These are phyloP conservation scores for Leptobrachium leishanense DNA, from an alignment of 2,113 vertebrate genomes.

Conservation along the genomic window DNA sequence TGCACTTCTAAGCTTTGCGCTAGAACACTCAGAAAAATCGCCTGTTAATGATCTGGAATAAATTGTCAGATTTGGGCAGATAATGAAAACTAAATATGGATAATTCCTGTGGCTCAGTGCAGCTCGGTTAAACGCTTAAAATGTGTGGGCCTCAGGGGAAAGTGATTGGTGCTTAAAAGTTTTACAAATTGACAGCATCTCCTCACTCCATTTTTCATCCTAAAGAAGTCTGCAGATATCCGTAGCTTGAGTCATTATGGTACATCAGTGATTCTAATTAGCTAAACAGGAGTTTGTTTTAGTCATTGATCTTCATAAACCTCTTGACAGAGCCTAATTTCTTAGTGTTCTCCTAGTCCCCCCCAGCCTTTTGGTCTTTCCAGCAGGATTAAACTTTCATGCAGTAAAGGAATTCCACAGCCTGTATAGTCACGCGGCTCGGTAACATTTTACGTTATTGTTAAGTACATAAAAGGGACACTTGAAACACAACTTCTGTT, in stretches of 20 bases:
- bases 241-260: slow-evolving; percentile 79
- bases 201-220: slow-evolving; percentile 81
- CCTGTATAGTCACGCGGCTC: too few species aligned
- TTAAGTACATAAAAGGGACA: too few species aligned
- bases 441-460: too few species aligned
- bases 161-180: slow-evolving; percentile 71
- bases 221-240: slow-evolving; percentile 80
- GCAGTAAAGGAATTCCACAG: not conserved
- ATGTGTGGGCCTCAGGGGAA: slow-evolving; percentile 67
- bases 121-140: slow-evolving; percentile 67
- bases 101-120: slow-evolving; percentile 65
- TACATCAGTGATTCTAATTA: slow-evolving; percentile 84
- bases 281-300: slow-evolving; percentile 78
- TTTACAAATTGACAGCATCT: slow-evolving; percentile 72
- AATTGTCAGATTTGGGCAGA: slow-evolving; percentile 61
- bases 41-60: slow-evolving; percentile 63
- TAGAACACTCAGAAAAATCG: slow-evolving; percentile 55
- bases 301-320: slow-evolving; percentile 82
- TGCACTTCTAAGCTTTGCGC: slow-evolving; percentile 54
- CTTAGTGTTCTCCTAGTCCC: slow-evolving; percentile 48
- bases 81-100: slow-evolving; percentile 53
- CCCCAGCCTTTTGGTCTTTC: slow-evolving; percentile 25
- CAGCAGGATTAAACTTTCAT: slow-evolving; percentile 19
- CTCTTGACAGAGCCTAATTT: slow-evolving; percentile 71
- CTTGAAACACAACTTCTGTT: too few species aligned